Evolutionary conservation across 2,113 vertebrate species (phyloP).

Genomic region (Perca schrenkii): DNA sequence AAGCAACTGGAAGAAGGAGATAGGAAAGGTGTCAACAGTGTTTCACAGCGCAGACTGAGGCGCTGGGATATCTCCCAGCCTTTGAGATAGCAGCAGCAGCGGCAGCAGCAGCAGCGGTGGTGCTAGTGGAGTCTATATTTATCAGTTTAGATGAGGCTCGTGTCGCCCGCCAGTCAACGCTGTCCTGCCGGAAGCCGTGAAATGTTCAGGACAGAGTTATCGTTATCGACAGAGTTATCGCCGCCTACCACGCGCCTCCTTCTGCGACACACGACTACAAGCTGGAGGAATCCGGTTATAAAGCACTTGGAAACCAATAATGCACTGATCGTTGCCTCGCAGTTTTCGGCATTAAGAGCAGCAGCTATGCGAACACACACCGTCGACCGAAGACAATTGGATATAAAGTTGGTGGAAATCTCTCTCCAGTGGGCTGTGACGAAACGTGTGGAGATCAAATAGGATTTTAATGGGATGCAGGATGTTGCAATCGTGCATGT

Average conservation of each 20-base stretch:
- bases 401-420: not conserved
- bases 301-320: constrained; percentile 83
- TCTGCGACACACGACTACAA: constrained; percentile 3
- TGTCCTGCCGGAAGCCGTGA: not conserved
- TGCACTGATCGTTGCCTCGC: constrained; percentile 57
- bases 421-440: not conserved
- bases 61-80: constrained; percentile 25
- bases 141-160: constrained; percentile 17
- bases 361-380: constrained; percentile 27
- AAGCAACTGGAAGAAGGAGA: constrained; percentile 71
- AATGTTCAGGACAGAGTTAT: not conserved
- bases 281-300: constrained; percentile 61
- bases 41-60: constrained; percentile 64
- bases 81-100: constrained; percentile 56
- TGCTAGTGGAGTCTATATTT: not conserved
- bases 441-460: not conserved
- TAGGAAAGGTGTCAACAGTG: constrained; percentile 63
- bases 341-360: constrained; percentile 37
- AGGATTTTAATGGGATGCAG: not conserved
- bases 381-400: not conserved
- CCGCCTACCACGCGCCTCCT: constrained; percentile 30
- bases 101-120: constrained; percentile 10
- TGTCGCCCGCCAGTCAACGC: constrained; percentile 43
- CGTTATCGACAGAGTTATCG: constrained; percentile 20
- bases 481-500: not conserved